These are phyloP conservation scores for Chionis minor DNA, from an alignment of 2,113 vertebrate genomes.

Conservation along the genomic window DNA sequence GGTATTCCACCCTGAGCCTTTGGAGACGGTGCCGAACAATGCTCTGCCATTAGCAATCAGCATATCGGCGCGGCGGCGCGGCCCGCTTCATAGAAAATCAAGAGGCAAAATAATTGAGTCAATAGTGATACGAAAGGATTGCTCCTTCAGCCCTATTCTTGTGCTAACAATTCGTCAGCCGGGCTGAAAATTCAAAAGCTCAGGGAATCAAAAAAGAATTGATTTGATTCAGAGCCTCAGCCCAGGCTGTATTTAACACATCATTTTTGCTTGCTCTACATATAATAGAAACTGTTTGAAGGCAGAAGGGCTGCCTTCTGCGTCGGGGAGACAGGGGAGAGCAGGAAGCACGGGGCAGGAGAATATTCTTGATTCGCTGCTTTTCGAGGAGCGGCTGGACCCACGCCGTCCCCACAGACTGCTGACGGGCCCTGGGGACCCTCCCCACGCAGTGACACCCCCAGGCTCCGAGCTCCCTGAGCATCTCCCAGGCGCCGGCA, in stretches of 20 bases:
- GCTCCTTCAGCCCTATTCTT: constrained; percentile 65
- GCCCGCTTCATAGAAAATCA: constrained; percentile 54
- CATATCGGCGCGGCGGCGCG: background rate
- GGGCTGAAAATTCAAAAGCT: constrained; percentile 56
- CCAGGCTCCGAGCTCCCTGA: accelerated
- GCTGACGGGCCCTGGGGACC: background rate
- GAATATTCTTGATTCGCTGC: background rate
- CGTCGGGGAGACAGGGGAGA: background rate
- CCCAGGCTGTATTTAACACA: constrained; percentile 20
- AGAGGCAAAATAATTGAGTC: constrained; percentile 67
- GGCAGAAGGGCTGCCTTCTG: background rate
- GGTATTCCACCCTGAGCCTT: background rate
- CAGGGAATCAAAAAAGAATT: constrained; percentile 39
- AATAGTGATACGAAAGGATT: constrained; percentile 38
- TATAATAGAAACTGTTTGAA: background rate
- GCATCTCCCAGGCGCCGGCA: accelerated
- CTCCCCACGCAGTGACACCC: background rate
- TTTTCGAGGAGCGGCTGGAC: background rate
- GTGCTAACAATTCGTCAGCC: constrained; percentile 53
- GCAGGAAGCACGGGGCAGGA: background rate
- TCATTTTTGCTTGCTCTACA: constrained; percentile 15
- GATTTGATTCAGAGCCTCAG: constrained; percentile 56
- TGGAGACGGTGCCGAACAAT: background rate
- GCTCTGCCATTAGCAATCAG: constrained; percentile 67
- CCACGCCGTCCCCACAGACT: accelerated